Percentiles rank a stretch among this genome's conserved stretches.
These are phyloP conservation scores for Chironomus striatipennis DNA, from an alignment of 1,140 invertebrate genomes.

Conservation along the genomic window DNA sequence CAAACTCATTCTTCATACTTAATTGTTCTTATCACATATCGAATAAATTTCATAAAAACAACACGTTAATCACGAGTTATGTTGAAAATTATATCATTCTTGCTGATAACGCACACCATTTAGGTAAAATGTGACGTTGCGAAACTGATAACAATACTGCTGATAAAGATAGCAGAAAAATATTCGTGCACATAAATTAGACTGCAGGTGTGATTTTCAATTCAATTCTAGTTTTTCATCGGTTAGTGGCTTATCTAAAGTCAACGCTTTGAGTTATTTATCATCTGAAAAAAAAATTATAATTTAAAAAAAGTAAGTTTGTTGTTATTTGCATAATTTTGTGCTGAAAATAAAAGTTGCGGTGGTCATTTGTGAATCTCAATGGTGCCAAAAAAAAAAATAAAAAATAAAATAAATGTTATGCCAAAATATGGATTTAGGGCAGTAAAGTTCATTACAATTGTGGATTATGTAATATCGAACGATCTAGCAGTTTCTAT, in stretches of 20 bases:
- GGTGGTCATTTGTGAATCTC: background rate
- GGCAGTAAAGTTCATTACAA: too few species aligned
- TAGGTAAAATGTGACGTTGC: background rate
- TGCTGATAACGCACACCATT: background rate
- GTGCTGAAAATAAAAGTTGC: background rate
- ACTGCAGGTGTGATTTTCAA: constrained; percentile 6
- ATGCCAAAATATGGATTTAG: background rate
- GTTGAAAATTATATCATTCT: constrained; percentile 14
- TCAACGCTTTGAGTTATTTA: background rate
- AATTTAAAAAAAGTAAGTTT: background rate
- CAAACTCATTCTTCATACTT: too few species aligned
- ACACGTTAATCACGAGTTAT: background rate
- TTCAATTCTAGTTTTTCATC: background rate
- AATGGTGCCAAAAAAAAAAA: background rate
- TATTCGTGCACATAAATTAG: background rate
- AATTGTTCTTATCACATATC: too few species aligned
- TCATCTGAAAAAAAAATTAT: background rate
- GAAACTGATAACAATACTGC: background rate
- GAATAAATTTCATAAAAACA: too few species aligned
- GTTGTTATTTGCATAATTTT: background rate
- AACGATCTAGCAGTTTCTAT: background rate
- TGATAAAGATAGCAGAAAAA: background rate
- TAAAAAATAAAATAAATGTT: background rate
- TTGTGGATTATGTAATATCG: background rate
- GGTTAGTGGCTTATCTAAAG: constrained; percentile 1